Evolutionary conservation across 2,113 vertebrate species (phyloP), one percentile per base, ranked within the genome.

Genomic region (Xiphophorus couchianus): DNA sequence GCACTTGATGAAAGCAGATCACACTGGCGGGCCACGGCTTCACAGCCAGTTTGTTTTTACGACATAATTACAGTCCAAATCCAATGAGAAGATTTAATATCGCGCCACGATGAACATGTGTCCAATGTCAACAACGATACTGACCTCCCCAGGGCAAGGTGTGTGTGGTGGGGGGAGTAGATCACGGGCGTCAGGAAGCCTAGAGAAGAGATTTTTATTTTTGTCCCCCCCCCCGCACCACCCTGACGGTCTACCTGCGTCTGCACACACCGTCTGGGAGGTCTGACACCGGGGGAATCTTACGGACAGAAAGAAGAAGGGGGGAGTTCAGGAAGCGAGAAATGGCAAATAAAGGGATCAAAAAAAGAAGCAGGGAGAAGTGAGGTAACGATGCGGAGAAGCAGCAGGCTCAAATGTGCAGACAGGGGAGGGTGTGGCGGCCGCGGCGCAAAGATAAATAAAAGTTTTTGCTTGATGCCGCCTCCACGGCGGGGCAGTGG

Each of bases 41-140:
- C 93, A 93, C 91, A 94, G 92, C 89, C 91, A 93, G 92, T 94
- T 94, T 94, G 89, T 85, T 90, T 93, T 94, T 94, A 94, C 86
- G 89, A 94, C 92, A 94, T 94, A 94, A 94, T 95, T 93, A 94
- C 87, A 92, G 92, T 92, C 87, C 90, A 94, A 94, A 94, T 94
- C 93, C 90, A 94, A 93, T 93, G 90, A 91, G 93, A 92, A 92
- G 91, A 93, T 93, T 94, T 94, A 91, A 94, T 93, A 94, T 93
- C 89, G 92, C 87, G 76, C 86, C 58, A 66, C 78, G 83, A 92
- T 81, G 86, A 92, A 89, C 88, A 88, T 85, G 86, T 89, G 91
- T 90, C 91, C 92, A 92, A 92, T 85, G 82, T 93, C 90, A 93
- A 93, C 93, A 91, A 89, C 90, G 92, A 91, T 84, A 86, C 86